Evolutionary conservation across 2,888 invertebrate genomes (phyloP), one percentile per base, ranked within the genome.

Genomic region (Nymphalis polychloros): DNA sequence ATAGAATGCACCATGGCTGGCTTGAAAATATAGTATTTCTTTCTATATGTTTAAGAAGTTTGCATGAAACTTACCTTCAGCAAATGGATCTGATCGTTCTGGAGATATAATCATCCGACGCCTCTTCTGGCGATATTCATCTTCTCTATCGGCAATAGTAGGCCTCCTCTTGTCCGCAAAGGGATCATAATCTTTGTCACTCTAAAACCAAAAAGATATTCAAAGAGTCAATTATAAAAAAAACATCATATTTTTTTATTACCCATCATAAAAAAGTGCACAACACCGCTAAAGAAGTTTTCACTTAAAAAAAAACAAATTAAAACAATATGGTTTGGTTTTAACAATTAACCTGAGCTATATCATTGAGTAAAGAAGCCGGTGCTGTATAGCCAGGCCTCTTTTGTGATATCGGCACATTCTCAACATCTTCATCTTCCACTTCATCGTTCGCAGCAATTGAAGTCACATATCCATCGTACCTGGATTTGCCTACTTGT

Each of bases 391-490:
- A 96, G 0, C 95, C 95, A 5, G 96, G 93, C 77, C 97, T 94
- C 81, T 97, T 96, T 76, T 95, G 94, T 74, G 93, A 93, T 72
- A 95, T 94, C 7, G 96, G 95, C 20, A 94, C 94, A 77, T 95
- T 94, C 82, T 97, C 97, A 74, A 96, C 96, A 84, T 98, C 98
- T 83, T 98, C 98, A 84, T 98, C 98, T 93, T 98, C 98, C 48
- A 96, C 96, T 88, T 99, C 98, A 91, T 99, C 99, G 86, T 98
- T 98, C 0, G 98, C 96, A 59, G 98, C 98, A 85, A 99, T 99
- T 0, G 98, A 98, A 65, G 98, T 98, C 76, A 98, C 97, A 87
- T 99, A 99, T 46, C 97, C 98, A 82, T 97, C 98, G 87, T 96
- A 98, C 81, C 97, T 96, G 67, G 95, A 95, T 80, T 96, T 96